A percentile compares a stretch with the other conserved stretches of the same genome.
phyloP scores from a whole-genome alignment of 2,797 vertebrate genomes.

The Poecilia wingei region DNA sequence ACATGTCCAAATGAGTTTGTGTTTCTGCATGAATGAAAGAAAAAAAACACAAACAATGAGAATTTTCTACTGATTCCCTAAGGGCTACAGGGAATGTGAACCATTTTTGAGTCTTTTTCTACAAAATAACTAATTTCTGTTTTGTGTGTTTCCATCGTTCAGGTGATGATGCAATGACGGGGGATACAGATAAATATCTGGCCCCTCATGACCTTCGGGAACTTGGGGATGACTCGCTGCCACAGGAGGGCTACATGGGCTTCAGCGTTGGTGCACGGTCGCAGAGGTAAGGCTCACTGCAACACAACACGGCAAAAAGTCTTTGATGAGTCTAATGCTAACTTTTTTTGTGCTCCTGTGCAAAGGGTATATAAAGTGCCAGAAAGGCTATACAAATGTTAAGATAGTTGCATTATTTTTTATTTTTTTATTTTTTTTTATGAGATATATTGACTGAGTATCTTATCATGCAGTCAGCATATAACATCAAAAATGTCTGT shows the following conservation, averaged over 20 bases:
- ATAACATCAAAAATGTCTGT: neutral
- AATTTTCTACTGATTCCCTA: neutral
- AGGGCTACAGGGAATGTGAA: neutral
- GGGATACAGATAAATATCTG: conserved; percentile 95
- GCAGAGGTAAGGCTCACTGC: conserved; percentile 85
- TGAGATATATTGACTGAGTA: neutral
- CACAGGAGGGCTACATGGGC: conserved; percentile 97
- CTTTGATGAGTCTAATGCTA: neutral
- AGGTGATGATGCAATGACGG: conserved; percentile 98
- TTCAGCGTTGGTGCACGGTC: conserved; percentile 95
- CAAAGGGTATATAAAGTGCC: neutral
- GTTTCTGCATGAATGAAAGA: conserved; percentile 16
- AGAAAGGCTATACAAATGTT: neutral
- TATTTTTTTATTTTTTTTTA: no score
- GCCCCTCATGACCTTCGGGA: conserved; percentile 96
- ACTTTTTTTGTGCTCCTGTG: neutral
- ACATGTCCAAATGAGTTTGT: conserved; percentile 33
- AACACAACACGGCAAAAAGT: rapidly evolving
- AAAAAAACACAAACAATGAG: neutral
- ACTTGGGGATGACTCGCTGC: conserved; percentile 95
- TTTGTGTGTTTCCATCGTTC: conserved; percentile 38
- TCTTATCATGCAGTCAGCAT: neutral
- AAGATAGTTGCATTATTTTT: neutral
- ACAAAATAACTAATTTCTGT: neutral
- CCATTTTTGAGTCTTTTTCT: neutral